Conservation (phyloP, 2,113 vertebrate species). For the Lophochroa leadbeateri region DNA sequence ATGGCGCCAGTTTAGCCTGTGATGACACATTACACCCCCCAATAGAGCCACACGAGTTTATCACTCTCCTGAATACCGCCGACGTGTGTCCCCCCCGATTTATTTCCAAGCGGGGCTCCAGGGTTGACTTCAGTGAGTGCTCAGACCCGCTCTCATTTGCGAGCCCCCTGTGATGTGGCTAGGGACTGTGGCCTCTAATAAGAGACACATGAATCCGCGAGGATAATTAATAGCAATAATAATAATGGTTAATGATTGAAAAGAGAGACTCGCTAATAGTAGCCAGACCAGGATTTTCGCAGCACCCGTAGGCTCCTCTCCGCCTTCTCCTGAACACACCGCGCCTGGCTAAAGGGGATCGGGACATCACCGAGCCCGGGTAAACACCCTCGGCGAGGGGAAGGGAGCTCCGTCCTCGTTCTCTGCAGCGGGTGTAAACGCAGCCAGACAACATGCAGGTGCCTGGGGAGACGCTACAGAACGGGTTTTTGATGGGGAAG, state of each 20-base stretch:
- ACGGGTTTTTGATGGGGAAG: background rate
- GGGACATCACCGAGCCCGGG: background rate
- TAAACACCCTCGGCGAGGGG: background rate
- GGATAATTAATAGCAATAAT: constrained; percentile 1
- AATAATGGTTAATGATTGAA: background rate
- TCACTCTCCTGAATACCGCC: background rate
- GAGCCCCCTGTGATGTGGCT: background rate
- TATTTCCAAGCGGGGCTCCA: background rate
- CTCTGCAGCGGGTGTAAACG: background rate
- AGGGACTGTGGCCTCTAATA: background rate
- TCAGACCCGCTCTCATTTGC: background rate
- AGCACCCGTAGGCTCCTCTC: background rate
- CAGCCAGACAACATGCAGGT: background rate
- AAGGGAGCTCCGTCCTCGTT: fast-evolving
- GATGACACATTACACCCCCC: background rate
- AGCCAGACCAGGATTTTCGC: background rate
- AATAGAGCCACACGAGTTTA: background rate
- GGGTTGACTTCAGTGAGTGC: background rate
- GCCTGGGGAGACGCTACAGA: fast-evolving
- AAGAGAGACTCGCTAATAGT: background rate
- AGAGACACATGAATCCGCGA: background rate
- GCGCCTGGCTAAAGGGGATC: background rate
- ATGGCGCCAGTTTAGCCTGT: background rate
- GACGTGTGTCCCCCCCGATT: background rate
- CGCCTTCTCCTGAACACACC: background rate